Evolutionary conservation across 2,888 invertebrate genomes (phyloP), one percentile per base, ranked within the genome.

Genomic region (Villa cingulata): DNA sequence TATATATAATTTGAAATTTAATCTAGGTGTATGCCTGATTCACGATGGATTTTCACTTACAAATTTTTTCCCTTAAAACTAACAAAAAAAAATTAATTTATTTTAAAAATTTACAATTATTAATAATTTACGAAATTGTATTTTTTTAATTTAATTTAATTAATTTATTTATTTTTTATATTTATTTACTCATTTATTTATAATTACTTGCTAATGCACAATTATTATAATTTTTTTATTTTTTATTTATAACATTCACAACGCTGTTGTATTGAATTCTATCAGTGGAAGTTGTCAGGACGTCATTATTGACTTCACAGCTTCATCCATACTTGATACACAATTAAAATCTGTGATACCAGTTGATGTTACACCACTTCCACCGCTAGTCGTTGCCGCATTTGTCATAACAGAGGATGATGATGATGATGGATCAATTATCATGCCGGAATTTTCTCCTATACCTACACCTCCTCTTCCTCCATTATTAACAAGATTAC

Each of bases 301-400:
- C 44, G 69, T 70, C 60, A 74, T 66, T 54, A 75, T 75, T 49
- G 74, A 74, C 54, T 73, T 71, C 34, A 74, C 73, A 29, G 74
- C 72, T 57, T 73, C 73, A 53, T 74, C 74, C 39, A 74, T 60
- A 45, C 63, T 62, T 41, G 65, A 55, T 54, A 72, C 73, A 56
- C 68, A 68, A 50, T 62, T 65, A 47, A 67, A 68, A 53, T 67
- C 68, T 29, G 51, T 46, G 12, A 53, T 51, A 39, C 48, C 67
- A 54, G 39, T 39, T 38, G 36, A 40, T 42, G 46, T 27, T 27
- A 41, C 37, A 50, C 50, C 52, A 32, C 46, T 49, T 19, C 46
- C 46, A 29, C 46, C 45, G 29, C 38, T 39, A 16, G 42, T 43
- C 10, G 48, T 23, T 37, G 47, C 17, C 17, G 47, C n/a, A 42